phyloP scores from a whole-genome alignment of 2,888 invertebrate genomes.

The Thereva unica region DNA sequence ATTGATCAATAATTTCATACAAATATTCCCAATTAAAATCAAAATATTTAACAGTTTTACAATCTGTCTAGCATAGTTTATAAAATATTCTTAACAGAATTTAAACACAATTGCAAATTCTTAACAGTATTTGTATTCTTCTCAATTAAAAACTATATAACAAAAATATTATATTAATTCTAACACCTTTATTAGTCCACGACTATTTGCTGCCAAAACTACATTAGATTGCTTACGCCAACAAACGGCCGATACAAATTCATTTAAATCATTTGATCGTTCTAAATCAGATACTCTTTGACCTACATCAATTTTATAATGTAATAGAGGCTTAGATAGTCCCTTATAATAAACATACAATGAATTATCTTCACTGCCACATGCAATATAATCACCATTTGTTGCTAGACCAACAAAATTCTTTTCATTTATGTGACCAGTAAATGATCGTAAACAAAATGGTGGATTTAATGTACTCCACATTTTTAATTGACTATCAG shows the following conservation, averaged over 20 bases:
- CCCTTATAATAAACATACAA: constrained; percentile 91
- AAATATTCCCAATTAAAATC: too few relatives aligned
- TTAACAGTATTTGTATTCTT: too few relatives aligned
- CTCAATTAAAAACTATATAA: neutral
- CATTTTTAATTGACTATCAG: constrained; percentile 87
- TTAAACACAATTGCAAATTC: too few relatives aligned
- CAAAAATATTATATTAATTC: constrained; percentile 68
- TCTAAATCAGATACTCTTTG: constrained; percentile 40
- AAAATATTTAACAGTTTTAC: too few relatives aligned
- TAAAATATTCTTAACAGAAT: too few relatives aligned
- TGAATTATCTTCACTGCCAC: constrained; percentile 94
- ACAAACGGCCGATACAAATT: constrained; percentile 94
- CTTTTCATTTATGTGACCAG: constrained; percentile 92
- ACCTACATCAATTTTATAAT: constrained; percentile 79
- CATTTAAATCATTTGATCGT: constrained; percentile 71
- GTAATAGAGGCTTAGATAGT: constrained; percentile 81
- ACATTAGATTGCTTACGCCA: constrained; percentile 86
- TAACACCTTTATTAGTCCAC: constrained; percentile 88
- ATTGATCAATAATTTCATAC: too few relatives aligned
- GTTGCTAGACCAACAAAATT: constrained; percentile 94
- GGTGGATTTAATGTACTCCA: constrained; percentile 81
- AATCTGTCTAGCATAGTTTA: too few relatives aligned
- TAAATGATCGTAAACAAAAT: constrained; percentile 81
- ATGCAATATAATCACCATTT: constrained; percentile 89
- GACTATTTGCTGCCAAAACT: constrained; percentile 90